Evolutionary conservation across 2,888 invertebrate genomes (phyloP), one percentile per base, ranked within the genome.

Genomic region (Spisula subtruncata): DNA sequence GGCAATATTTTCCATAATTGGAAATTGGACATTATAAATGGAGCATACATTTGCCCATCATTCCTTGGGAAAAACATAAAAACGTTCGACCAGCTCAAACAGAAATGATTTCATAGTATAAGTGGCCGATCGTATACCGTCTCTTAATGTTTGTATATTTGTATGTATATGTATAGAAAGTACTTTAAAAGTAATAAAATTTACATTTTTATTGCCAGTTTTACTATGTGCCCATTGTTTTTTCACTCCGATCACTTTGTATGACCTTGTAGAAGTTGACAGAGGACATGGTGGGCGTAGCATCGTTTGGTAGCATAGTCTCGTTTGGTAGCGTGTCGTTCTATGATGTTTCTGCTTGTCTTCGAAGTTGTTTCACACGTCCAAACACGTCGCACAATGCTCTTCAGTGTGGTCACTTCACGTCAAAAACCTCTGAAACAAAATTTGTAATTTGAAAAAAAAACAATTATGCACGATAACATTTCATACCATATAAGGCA

Each of bases 201-300:
- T 84, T 46, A 71, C 54, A 12, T 84, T 85, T 41, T 85, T 75
- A 85, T 85, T 79, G 48, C 79, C n/a, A 4, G 32, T 79, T 85
- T 79, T 51, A 75, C 85, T 75, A 46, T 48, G 85, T 29, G 48
- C 14, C 85, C 54, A 85, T 85, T 85, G 85, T 85, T 85, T 85
- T 79, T 85, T 41, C 79, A 71, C 79, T 25, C 71, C 46, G 20
- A 51, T n/a, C 79, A 85, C 79, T 80, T 56, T 80, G 54, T 51
- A 85, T 75, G 29, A 84, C 56, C 54, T 41, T 85, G 85, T 85
- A 51, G 51, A 80, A 25, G 75, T 48, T 20, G 56, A 54, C 41
- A 14, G 18, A 48, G n/a, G 80, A 80, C 80, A 80, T 41, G 85
- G 85, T 85, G 85, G 85, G 85, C 80, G 85, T 85, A 71, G n/a